Conservation (phyloP, 2,888 invertebrate species). For the Bombylius major region DNA sequence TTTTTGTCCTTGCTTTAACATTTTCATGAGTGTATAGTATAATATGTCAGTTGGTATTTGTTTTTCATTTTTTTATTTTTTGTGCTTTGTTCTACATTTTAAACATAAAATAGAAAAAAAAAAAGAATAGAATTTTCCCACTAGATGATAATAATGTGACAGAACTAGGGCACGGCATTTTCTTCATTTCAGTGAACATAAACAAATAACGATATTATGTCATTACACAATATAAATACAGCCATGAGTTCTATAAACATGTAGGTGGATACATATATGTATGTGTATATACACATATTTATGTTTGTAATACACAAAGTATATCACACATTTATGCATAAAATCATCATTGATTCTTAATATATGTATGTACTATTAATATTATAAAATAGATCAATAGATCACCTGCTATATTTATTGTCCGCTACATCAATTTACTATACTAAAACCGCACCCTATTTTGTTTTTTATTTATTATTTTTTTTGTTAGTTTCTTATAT, state of each 20-base stretch:
- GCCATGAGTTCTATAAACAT: background rate
- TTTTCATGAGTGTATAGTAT: too few species aligned
- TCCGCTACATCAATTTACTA: too few species aligned
- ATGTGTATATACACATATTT: too few species aligned
- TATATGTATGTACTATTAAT: too few species aligned
- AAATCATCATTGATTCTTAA: too few species aligned
- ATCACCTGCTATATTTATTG: background rate
- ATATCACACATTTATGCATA: too few species aligned
- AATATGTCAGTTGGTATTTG: background rate
- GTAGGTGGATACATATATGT: too few species aligned
- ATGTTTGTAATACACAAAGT: too few species aligned
- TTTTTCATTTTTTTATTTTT: background rate
- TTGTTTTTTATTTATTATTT: background rate
- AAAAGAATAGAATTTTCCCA: background rate
- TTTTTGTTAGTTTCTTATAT: background rate
- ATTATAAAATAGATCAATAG: background rate
- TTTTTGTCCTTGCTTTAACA: too few species aligned
- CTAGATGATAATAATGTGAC: background rate
- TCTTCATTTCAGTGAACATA: slow-evolving; percentile 1
- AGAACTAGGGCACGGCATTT: slow-evolving; percentile 5
- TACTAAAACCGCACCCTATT: background rate
- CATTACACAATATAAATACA: background rate
- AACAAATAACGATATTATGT: background rate
- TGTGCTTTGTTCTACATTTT: background rate
- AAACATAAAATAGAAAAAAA: background rate